These are phyloP conservation scores for Myzus persicae DNA, from an alignment of 1,140 invertebrate species.

Conservation along the genomic window DNA sequence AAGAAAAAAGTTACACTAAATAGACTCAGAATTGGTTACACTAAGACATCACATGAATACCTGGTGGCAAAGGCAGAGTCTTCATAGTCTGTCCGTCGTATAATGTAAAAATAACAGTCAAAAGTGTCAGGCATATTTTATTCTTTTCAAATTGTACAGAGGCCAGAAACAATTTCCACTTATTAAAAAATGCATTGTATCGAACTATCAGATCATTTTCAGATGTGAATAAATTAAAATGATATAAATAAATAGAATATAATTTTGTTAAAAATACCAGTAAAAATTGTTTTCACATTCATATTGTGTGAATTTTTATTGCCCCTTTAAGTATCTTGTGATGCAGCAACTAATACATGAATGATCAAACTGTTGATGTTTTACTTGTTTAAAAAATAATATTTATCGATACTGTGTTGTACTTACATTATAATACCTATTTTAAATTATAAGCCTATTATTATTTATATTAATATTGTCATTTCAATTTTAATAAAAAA, in stretches of 20 bases:
- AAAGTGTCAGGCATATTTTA: too few relatives aligned
- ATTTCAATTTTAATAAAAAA: background rate
- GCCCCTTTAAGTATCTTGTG: background rate
- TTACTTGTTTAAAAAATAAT: background rate
- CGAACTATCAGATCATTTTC: background rate
- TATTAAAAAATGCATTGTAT: background rate
- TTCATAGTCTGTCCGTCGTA: too few relatives aligned
- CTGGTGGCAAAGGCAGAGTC: too few relatives aligned
- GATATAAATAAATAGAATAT: too few relatives aligned
- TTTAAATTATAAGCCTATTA: background rate
- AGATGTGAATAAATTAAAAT: background rate
- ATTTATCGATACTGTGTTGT: background rate
- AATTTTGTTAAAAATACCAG: background rate
- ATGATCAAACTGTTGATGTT: background rate
- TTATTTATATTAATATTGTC: background rate
- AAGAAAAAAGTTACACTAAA: too few relatives aligned
- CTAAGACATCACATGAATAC: too few relatives aligned
- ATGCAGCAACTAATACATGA: background rate
- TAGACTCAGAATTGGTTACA: too few relatives aligned
- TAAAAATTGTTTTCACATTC: background rate
- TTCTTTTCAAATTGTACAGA: too few relatives aligned
- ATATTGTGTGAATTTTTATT: background rate
- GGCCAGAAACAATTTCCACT: too few relatives aligned
- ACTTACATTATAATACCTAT: too few relatives aligned
- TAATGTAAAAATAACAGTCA: too few relatives aligned